These are phyloP conservation scores for Sebastes paucispinis DNA, from an alignment of 2,797 vertebrate genomes.

Conservation along the genomic window DNA sequence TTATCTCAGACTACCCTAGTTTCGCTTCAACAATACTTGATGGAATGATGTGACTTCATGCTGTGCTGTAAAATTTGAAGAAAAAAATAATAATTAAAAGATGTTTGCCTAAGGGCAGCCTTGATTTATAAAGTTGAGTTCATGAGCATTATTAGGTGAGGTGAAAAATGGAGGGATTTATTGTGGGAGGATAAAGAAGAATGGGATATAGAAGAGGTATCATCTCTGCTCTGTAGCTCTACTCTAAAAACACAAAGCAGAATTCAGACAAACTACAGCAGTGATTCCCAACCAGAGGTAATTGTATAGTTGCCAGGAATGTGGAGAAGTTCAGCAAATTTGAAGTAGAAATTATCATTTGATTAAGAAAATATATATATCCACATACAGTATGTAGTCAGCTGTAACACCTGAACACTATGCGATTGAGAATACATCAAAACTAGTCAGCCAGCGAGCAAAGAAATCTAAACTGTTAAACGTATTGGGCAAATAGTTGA, in stretches of 20 bases:
- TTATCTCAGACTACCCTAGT: neutral
- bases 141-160: neutral
- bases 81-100: neutral
- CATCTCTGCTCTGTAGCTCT: neutral
- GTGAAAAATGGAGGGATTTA: slow-evolving; percentile 2
- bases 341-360: neutral
- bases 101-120: neutral
- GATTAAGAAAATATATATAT: neutral
- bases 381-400: neutral
- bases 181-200: slow-evolving; percentile 10
- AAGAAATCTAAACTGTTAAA: neutral
- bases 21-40: neutral
- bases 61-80: neutral
- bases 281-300: neutral
- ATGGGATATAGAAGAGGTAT: neutral
- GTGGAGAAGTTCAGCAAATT: neutral
- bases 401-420: neutral
- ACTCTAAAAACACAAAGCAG: neutral
- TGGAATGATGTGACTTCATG: neutral
- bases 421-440: neutral
- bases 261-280: neutral
- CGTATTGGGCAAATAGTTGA: neutral
- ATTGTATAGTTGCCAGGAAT: neutral
- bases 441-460: neutral
- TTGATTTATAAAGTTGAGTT: neutral